Base-by-base conservation (phyloP, 2,797 vertebrate genomes). In the Manis pentadactyla region DNA sequence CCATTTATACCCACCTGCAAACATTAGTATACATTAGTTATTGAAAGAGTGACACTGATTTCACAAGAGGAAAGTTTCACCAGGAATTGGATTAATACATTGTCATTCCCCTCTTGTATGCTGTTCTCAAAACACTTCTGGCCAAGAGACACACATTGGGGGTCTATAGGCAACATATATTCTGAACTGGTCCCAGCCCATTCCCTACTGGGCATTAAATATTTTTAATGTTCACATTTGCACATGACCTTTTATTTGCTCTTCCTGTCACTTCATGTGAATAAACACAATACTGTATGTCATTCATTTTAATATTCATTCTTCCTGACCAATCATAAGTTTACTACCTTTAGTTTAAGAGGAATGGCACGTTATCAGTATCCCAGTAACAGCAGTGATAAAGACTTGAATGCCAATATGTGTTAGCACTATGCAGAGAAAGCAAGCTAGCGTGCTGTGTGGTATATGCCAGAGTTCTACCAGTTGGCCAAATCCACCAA, bases 1-100 rank as follows among this genome's bases (percentile, higher is more conserved):
- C 68, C 75, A 29, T 91, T 37, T 57, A 93, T 27, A 42, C 55
- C 57, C 53, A 92, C 97, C 89, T 96, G 87, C 75, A 92, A 87
- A 73, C 57, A 64, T n/a, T 51, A 34, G 42, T 42, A 19, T 95
- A 13, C 75, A 46, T 89, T 59, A 71, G 79, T 66, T 81, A 84
- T 53, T 89, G 73, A 79, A 75, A 96, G 86, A 86, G 64, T 37
- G 53, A 75, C 63, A 29, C 39, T 42, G 42, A 78, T 92, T 55
- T 89, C 46, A 63, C 21, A 59, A 89, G 69, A 87, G 42, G 81
- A 68, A n/a, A 51, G 0, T 63, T 79, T 77, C 39, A 25, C 64
- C 42, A 53, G 55, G 21, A 19, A 5, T 21, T 64, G n/a, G 64
- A 11, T 63, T 66, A 17, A 1, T 37, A 79, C 55, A 31, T 73